Base-by-base conservation (phyloP, 1,140 invertebrate genomes). In the Linepithema humile region DNA sequence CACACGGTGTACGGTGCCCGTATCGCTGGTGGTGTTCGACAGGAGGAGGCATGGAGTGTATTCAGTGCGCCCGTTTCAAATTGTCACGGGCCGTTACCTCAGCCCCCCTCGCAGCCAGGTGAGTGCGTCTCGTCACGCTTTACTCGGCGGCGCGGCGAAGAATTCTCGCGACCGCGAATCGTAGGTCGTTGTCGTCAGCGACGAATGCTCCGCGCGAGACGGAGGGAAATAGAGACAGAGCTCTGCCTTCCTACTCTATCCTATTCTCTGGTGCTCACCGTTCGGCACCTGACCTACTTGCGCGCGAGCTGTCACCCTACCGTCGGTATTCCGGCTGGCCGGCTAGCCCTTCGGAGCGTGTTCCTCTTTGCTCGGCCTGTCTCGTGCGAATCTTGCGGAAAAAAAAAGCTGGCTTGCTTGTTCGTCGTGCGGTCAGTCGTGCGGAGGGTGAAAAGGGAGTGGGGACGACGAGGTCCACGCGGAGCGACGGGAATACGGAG, bases 11-110 rank as follows among this genome's bases (percentile, higher is more conserved):
- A 26, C 55, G 53, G 20, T 69, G 45, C 43, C 45, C 60, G 72
- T 82, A 83, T 48, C n/a, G 72, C 38, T 29, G 32, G 15, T 64
- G 77, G 74, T 85, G 82, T 55, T 40, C 75, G 64, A 82, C 69
- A 83, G 83, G 65, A 83, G 85, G 85, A 91, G 88, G 90, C 90
- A 92, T 92, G 91, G 91, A 91, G 87, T 80, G 89, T 80, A 88
- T 87, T 90, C 90, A 82, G 77, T 90, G 89, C 89, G 89, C 87
- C 83, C 87, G 91, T 92, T 91, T 91, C 89, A 92, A 92, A 91
- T 91, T 89, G 90, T 92, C 90, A 91, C 88, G 85, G 80, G 87
- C 91, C 87, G 88, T 91, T 89, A 89, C 89, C 85, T 83, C 88
- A 87, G 85, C 84, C 87, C 70, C 83, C 78, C 80, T 75, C 72